phyloP scores from a whole-genome alignment of 2,888 invertebrate genomes.

The Arge pagana region DNA sequence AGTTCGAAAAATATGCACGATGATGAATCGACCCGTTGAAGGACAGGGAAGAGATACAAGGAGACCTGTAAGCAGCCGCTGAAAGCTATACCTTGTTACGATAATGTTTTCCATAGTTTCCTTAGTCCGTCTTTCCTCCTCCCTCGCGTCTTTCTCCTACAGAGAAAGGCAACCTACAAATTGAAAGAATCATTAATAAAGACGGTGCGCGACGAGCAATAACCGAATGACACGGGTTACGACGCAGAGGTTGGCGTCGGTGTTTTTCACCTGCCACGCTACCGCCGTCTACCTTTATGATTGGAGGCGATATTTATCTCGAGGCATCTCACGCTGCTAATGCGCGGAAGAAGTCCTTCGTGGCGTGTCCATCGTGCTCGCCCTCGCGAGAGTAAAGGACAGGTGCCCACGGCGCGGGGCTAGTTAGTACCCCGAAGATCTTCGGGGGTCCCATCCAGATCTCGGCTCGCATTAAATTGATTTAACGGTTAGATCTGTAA shows the following conservation, averaged over 20 bases:
- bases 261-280: conserved; percentile 33
- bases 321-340: conserved; percentile 24
- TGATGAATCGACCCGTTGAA: conserved; percentile 32
- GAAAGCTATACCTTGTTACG: no score
- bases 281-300: conserved; percentile 16
- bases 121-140: conserved; percentile 4
- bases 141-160: conserved; percentile 2
- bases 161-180: conserved; percentile 32
- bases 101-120: no score
- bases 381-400: conserved; percentile 30
- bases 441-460: no score
- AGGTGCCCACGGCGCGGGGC: conserved; percentile 37
- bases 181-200: not conserved
- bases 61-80: no score
- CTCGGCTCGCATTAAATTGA: conserved; percentile 27
- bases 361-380: conserved; percentile 22
- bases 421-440: conserved; percentile 23
- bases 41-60: no score
- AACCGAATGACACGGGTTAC: conserved; percentile 5
- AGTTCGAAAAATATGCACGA: conserved; percentile 31
- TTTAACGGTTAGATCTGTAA: conserved; percentile 25
- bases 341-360: conserved; percentile 26
- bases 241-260: not conserved
- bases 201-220: not conserved
- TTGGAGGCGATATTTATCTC: conserved; percentile 24